phyloP scores from a whole-genome alignment of 2,888 invertebrate species.

The Tribolium freemani region DNA sequence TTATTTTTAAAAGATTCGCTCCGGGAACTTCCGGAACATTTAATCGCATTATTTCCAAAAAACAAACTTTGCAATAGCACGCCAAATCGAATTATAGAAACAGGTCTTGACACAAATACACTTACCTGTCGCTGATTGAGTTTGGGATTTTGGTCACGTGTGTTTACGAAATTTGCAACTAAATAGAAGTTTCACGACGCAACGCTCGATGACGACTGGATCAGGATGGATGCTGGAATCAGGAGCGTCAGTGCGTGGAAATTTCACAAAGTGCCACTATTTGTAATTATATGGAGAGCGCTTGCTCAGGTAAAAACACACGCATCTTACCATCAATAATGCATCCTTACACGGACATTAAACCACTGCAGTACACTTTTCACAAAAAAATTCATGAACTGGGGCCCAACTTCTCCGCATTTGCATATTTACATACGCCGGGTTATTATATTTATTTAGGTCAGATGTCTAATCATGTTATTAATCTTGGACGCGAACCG shows the following conservation, averaged over 20 bases:
- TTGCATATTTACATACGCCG: slow-evolving; percentile 2
- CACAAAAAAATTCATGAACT: not conserved
- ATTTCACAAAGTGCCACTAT: slow-evolving; percentile 29
- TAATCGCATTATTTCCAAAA: slow-evolving; percentile 13
- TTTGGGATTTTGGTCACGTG: slow-evolving; percentile 22
- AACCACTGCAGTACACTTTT: not conserved
- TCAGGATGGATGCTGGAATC: slow-evolving; percentile 36
- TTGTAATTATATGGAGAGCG: slow-evolving; percentile 35
- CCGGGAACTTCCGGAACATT: not conserved
- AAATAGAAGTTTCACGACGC: slow-evolving; percentile 36
- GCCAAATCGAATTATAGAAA: not conserved
- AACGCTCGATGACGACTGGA: slow-evolving; percentile 35
- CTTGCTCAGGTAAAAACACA: slow-evolving; percentile 30
- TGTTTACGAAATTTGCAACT: slow-evolving; percentile 16
- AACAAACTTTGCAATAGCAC: not conserved
- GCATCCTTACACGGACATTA: not conserved
- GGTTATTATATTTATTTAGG: slow-evolving; percentile 23
- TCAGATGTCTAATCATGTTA: slow-evolving; percentile 17
- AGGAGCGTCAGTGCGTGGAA: slow-evolving; percentile 40
- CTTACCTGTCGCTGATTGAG: not conserved
- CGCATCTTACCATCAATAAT: slow-evolving; percentile 9
- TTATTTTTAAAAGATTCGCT: not conserved
- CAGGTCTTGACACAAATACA: not conserved
- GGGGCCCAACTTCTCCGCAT: not conserved
- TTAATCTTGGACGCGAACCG: slow-evolving; percentile 7